Evolutionary conservation across 2,113 vertebrate genomes (phyloP).

Genomic region (Malurus cyaneus): DNA sequence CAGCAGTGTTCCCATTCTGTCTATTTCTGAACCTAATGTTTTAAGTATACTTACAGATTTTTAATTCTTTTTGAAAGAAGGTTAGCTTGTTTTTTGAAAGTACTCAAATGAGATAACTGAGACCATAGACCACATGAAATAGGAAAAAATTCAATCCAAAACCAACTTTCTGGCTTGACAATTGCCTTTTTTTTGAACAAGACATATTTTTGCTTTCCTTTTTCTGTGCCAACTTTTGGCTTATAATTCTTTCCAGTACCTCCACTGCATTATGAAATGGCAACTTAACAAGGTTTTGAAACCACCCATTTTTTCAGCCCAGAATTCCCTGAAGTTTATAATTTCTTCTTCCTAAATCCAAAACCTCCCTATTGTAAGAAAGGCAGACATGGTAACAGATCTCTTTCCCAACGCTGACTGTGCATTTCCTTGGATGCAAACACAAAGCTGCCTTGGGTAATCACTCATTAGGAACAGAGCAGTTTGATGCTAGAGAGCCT

Average conservation of each 20-base stretch:
- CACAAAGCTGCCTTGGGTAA: background rate
- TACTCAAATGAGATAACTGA: background rate
- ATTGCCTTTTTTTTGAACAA: background rate
- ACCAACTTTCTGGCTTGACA: background rate
- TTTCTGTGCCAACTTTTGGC: background rate
- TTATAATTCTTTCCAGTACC: background rate
- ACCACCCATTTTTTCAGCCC: background rate
- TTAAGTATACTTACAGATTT: background rate
- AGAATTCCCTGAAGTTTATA: background rate
- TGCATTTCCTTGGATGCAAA: background rate
- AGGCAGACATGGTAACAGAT: background rate
- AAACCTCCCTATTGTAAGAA: background rate
- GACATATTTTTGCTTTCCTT: background rate
- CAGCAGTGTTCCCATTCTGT: conserved; percentile 27
- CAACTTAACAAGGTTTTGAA: background rate
- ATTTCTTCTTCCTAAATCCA: background rate
- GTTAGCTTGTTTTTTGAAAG: background rate
- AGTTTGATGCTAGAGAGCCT: background rate
- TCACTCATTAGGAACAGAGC: background rate
- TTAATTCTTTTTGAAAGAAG: background rate
- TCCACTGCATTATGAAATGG: background rate
- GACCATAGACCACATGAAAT: background rate
- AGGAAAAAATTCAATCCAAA: background rate
- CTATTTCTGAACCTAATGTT: background rate
- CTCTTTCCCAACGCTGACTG: background rate